Percentiles rank a stretch among this genome's conserved stretches.
These are phyloP conservation scores for Lagodon rhomboides DNA, from an alignment of 2,797 vertebrate species.

Conservation along the genomic window DNA sequence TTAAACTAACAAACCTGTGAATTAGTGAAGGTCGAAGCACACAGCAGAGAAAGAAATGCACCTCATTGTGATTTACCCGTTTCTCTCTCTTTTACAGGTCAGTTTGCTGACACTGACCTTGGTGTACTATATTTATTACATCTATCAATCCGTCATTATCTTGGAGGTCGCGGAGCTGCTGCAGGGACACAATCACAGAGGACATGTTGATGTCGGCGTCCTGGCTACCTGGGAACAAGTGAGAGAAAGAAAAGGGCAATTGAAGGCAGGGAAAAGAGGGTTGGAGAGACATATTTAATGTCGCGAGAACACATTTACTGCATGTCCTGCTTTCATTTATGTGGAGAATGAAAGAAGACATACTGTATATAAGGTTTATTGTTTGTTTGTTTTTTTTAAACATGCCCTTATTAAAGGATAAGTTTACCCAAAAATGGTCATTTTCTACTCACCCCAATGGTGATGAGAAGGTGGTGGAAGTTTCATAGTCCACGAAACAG, in stretches of 20 bases:
- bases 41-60: neutral
- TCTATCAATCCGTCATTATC: slow-evolving; percentile 68
- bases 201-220: slow-evolving; percentile 74
- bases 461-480: too few species aligned
- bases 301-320: neutral
- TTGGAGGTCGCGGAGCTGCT: slow-evolving; percentile 73
- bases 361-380: neutral
- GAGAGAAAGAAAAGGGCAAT: slow-evolving; percentile 22
- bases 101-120: slow-evolving; percentile 63
- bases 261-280: neutral
- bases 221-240: slow-evolving; percentile 85
- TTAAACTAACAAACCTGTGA: slow-evolving; percentile 56
- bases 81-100: slow-evolving; percentile 67
- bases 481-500: too few species aligned
- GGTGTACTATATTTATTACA: slow-evolving; percentile 65
- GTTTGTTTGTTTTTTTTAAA: slow-evolving; percentile 6
- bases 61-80: neutral
- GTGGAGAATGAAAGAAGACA: neutral
- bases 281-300: slow-evolving; percentile 5
- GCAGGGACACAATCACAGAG: slow-evolving; percentile 70
- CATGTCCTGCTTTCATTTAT: neutral
- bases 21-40: slow-evolving; percentile 32
- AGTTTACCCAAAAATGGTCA: too few species aligned
- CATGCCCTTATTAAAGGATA: neutral
- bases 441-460: too few species aligned